A percentile compares a stretch with the other conserved stretches of the same genome.
Evolutionary conservation across 2,113 vertebrate genomes (phyloP).

Genomic region (Cnemophilus loriae): DNA sequence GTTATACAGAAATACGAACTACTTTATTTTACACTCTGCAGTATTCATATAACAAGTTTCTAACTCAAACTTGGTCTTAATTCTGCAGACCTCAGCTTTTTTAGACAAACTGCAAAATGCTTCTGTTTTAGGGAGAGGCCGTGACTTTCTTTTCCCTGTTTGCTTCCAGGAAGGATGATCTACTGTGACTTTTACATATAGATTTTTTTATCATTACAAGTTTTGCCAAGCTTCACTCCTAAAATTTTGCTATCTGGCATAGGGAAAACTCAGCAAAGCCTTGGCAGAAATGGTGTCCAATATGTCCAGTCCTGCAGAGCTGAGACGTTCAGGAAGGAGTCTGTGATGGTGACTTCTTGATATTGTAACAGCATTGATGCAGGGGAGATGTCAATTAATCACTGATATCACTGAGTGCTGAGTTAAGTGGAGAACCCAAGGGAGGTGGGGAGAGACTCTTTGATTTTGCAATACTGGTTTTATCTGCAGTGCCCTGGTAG

Average conservation of each 20-base stretch:
- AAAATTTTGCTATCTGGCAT: background rate
- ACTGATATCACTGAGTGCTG: background rate
- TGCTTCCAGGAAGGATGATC: background rate
- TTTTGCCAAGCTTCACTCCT: background rate
- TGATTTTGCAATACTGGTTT: background rate
- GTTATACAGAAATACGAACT: background rate
- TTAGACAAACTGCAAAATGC: background rate
- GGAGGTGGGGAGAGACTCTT: background rate
- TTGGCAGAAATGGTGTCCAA: background rate
- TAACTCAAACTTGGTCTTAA: background rate
- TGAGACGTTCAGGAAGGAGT: background rate
- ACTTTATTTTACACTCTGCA: background rate
- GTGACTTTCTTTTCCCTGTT: background rate
- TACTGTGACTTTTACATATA: fast-evolving
- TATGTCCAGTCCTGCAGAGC: background rate
- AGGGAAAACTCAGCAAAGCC: background rate
- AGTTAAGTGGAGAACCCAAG: background rate
- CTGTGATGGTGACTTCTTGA: background rate
- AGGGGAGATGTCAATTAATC: background rate
- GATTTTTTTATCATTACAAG: background rate
- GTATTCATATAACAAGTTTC: background rate
- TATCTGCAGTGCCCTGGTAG: background rate
- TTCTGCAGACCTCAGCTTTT: background rate
- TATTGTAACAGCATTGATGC: fast-evolving
- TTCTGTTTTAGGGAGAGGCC: background rate